Conservation (phyloP, 1,140 invertebrate genomes). For the Tribolium castaneum region DNA sequence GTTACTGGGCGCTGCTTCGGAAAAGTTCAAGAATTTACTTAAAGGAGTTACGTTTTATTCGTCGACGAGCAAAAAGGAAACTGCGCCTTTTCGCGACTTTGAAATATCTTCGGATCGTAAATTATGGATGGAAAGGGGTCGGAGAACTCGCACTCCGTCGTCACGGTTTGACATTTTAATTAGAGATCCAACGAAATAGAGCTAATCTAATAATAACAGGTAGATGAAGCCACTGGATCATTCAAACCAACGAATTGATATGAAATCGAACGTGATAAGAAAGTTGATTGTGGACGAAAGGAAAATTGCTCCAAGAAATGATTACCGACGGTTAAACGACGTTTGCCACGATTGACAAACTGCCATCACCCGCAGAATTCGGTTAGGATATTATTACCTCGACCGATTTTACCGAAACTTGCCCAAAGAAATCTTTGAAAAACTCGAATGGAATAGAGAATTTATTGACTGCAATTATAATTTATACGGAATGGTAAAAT, state of each 20-base stretch:
- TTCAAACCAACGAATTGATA: conserved; percentile 8
- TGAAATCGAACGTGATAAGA: conserved; percentile 10
- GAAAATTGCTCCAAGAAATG: background rate
- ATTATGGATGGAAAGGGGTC: background rate
- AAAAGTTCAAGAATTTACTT: conserved; percentile 30
- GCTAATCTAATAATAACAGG: background rate
- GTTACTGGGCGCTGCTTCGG: conserved; percentile 5
- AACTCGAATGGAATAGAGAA: too few species aligned
- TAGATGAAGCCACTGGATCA: background rate
- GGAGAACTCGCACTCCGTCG: background rate
- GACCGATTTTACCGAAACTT: background rate
- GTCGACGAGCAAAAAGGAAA: conserved; percentile 2
- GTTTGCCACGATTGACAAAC: background rate
- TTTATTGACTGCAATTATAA: too few species aligned
- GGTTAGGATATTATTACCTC: background rate
- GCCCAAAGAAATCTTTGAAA: background rate
- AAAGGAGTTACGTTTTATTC: conserved; percentile 25
- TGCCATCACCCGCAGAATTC: background rate
- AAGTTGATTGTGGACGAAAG: background rate
- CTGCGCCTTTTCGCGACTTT: conserved; percentile 2
- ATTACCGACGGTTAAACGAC: background rate
- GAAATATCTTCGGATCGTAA: conserved; percentile 19
- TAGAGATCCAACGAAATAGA: background rate
- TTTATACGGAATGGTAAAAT: too few species aligned
- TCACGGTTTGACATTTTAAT: background rate